Evolutionary conservation across 1,140 invertebrate genomes (phyloP), one percentile per base, ranked within the genome.

Genomic region (Harpegnathos saltator): DNA sequence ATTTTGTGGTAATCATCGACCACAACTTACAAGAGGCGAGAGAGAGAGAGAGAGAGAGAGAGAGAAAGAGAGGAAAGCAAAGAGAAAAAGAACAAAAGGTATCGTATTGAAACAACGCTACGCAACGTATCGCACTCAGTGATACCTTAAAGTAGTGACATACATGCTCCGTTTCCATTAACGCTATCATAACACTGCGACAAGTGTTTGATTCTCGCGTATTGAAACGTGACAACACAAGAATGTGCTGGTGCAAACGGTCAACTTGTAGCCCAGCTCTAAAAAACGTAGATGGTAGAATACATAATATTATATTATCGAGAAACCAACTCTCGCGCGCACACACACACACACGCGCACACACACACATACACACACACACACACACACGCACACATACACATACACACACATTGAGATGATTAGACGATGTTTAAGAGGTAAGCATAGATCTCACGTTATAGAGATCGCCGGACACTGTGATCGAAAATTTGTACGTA

Each of bases 401-500:
- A n/a, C n/a, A n/a, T n/a, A 44, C 38, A 9, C 38, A 44, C 38
- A 44, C 9, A 44, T 44, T 44, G 54, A 56, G n/a, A 58, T 17
- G 44, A 65, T 69, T 69, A 24, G 52, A 69, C 17, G 7, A 44
- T 7, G 38, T 44, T 44, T 80, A 80, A 69, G 65, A 85, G 84
- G 68, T 85, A 87, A 74, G 73, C 90, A 89, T 92, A 92, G 92
- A 92, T 92, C 86, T 93, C 92, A 93, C 92, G 92, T 93, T 92
- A 91, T 92, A 90, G 90, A 90, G 88, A 80, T 89, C 89, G 88
- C 73, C 73, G 48, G 82, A 86, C 65, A 87, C 87, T 91, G 83
- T 89, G 86, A 86, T 89, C 74, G 73, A 83, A 84, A 63, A 82
- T 88, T 81, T 69, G 54, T 85, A 80, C n/a, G 75, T 29, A 72